Percentiles rank a stretch among this genome's conserved stretches.
Evolutionary conservation across 2,797 vertebrate species (phyloP).

Genomic region (Lates japonicus): DNA sequence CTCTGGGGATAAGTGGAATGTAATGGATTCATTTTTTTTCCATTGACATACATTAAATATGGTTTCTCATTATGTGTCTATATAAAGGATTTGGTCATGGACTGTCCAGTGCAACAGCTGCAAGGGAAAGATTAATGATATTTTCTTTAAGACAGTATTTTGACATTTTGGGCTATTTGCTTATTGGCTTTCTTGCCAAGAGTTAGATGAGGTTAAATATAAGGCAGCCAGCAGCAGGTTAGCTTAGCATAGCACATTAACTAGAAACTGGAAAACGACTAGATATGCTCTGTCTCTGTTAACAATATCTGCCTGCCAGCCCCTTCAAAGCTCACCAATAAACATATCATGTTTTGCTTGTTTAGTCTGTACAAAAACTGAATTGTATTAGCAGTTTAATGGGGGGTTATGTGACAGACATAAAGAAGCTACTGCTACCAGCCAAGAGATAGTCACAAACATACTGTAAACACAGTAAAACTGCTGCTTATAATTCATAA

Average conservation of each 20-base stretch:
- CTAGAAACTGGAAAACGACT: background rate
- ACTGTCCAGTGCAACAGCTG: background rate
- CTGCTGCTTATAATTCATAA: background rate
- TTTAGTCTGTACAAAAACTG: background rate
- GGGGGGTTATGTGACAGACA: no score
- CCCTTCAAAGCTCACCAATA: no score
- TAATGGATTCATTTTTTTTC: constrained; percentile 35
- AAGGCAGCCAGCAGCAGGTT: background rate
- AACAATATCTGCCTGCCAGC: no score
- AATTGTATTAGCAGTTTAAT: no score
- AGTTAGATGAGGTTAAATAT: background rate
- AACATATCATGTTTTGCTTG: no score
- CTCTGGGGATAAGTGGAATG: constrained; percentile 17
- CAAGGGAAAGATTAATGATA: background rate
- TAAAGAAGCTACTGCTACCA: no score
- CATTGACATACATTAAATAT: constrained; percentile 32
- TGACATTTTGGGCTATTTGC: background rate
- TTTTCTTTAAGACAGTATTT: background rate
- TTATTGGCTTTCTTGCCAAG: background rate
- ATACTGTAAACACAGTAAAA: background rate
- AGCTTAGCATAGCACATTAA: background rate
- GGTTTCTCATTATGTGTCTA: constrained; percentile 27
- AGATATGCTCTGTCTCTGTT: no score
- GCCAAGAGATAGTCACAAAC: no score
- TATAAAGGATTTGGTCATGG: constrained; percentile 11